phyloP scores from a whole-genome alignment of 2,113 vertebrate genomes.

The Aramus guarauna region DNA sequence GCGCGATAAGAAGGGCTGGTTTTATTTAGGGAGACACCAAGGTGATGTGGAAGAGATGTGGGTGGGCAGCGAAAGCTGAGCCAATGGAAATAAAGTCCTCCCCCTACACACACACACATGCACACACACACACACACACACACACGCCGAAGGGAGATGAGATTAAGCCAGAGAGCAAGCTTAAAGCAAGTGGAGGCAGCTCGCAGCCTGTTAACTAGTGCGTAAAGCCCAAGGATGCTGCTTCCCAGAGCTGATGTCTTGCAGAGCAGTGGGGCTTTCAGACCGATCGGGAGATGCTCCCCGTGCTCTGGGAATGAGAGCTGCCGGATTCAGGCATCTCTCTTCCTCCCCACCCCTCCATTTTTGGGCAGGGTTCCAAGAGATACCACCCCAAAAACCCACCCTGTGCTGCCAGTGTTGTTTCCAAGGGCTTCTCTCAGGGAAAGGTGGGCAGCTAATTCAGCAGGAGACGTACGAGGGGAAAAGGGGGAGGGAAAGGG shows the following conservation, averaged over 20 bases:
- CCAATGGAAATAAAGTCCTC: slow-evolving; percentile 81
- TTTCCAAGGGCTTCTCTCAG: background rate
- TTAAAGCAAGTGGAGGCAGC: slow-evolving; percentile 63
- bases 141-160: slow-evolving; percentile 63
- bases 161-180: slow-evolving; percentile 65
- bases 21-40: slow-evolving; percentile 87
- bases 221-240: slow-evolving; percentile 34
- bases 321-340: slow-evolving; percentile 22
- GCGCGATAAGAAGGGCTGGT: slow-evolving; percentile 81
- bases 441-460: background rate
- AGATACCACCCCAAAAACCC: background rate
- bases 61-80: slow-evolving; percentile 79
- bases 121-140: slow-evolving; percentile 21
- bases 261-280: slow-evolving; percentile 12
- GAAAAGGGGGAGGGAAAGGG: background rate
- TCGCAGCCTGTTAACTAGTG: slow-evolving; percentile 59
- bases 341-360: slow-evolving; percentile 18
- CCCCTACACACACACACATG: slow-evolving; percentile 69
- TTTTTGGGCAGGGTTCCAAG: background rate
- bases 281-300: background rate
- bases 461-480: background rate
- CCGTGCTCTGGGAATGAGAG: background rate
- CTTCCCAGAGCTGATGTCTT: slow-evolving; percentile 36
- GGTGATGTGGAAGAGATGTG: slow-evolving; percentile 84
- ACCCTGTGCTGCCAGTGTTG: background rate